phyloP scores from a whole-genome alignment of 2,797 vertebrate species.

The Smutsia temminckii region DNA sequence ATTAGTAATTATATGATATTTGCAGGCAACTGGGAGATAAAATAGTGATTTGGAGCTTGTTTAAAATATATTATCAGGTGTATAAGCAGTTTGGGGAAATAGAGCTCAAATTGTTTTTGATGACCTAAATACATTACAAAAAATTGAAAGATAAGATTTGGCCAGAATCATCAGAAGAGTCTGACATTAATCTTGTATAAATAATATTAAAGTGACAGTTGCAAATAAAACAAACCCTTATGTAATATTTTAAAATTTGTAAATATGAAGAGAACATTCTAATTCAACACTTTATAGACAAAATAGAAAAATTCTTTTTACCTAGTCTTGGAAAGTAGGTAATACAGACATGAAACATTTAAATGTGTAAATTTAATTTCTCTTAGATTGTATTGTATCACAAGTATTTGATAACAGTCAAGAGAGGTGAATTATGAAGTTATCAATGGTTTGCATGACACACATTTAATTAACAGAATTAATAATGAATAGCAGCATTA shows the following conservation, averaged over 20 bases:
- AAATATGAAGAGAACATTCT: not conserved
- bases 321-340: not conserved
- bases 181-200: not conserved
- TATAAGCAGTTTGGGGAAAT: not conserved
- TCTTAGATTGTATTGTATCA: not conserved
- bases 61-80: not conserved
- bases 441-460: slow-evolving; percentile 52
- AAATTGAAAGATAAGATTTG: not conserved
- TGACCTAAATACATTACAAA: not conserved
- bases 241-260: not conserved
- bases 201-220: not conserved
- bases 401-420: slow-evolving; percentile 34
- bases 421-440: slow-evolving; percentile 45
- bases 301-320: not conserved
- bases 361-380: not conserved
- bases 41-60: not conserved
- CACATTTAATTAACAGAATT: slow-evolving; percentile 72
- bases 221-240: not conserved
- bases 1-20: not conserved
- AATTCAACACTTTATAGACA: not conserved
- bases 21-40: not conserved
- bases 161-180: not conserved
- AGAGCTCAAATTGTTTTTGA: not conserved
- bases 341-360: not conserved
- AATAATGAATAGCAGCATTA: slow-evolving; percentile 66